Evolutionary conservation across 2,888 invertebrate species (phyloP), one percentile per base, ranked within the genome.

Genomic region (Nomada lathburiana): DNA sequence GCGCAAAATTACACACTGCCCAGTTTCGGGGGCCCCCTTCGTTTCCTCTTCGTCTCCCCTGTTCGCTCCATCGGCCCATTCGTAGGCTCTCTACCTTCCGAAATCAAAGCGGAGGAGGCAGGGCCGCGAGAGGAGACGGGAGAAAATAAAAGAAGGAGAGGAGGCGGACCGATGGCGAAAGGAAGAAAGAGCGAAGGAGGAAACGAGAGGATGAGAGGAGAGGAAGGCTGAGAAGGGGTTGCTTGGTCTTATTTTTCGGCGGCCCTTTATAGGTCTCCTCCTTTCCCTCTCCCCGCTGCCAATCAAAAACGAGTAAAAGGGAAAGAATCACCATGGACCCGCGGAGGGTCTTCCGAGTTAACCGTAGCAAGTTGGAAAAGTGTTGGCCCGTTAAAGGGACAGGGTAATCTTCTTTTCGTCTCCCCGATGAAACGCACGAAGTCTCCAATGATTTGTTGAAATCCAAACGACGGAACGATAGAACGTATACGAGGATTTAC

Each of bases 1-100:
- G 93, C 93, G 93, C 93, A 93, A 93, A 93, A 93, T 93, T 93
- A 93, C 93, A 93, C 93, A 93, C 93, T 93, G 92, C 90, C 90
- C 89, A 89, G 83, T 87, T 86, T 89, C 81, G 79, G 81, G 77
- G 74, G 80, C 79, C 81, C 79, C 18, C 59, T 57, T 67, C 57
- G 65, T 76, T 57, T 55, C 42, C 65, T 55, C 59, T 20, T 62
- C 47, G 53, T 57, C 29, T 26, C 20, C 26, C 60, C 3, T 44
- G 55, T 29, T 75, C 60, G 53, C 29, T 26, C n/a, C 26, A 53
- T 3, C 55, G 55, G 42, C 73, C 60, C 70, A 52, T 62, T 68
- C 42, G 68, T 42, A 60, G 59, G 50, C 81, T 67, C 80, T 81
- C 84, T 75, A 78, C 86, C 81, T 78, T 76, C 79, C 85, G 79